Conservation (phyloP, 2,888 invertebrate species). For the Diarsia rubi region DNA sequence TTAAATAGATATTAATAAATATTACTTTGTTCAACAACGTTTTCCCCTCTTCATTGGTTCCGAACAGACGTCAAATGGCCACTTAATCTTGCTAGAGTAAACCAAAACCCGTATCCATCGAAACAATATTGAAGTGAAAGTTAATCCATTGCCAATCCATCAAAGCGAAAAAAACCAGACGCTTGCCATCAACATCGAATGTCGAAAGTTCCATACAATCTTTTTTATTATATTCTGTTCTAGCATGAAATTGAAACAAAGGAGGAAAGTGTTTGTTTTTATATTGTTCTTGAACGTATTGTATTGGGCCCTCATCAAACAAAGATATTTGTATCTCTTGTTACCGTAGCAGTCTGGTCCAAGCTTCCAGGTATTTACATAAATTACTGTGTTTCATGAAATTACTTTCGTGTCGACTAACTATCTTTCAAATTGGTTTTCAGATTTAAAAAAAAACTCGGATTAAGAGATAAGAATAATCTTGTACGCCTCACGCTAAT, state of each 20-base stretch:
- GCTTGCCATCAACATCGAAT: conserved; percentile 53
- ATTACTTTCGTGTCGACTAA: neutral
- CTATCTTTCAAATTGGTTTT: neutral
- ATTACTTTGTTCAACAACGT: conserved; percentile 23
- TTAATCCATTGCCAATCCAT: conserved; percentile 71
- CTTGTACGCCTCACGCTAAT: neutral
- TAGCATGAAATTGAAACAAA: conserved; percentile 50
- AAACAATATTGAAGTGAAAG: conserved; percentile 69
- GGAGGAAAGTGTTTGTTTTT: conserved; percentile 25
- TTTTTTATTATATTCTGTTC: conserved; percentile 38
- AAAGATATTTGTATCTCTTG: conserved; percentile 5
- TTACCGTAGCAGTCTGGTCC: neutral
- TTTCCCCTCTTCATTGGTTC: conserved; percentile 36
- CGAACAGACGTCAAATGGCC: conserved; percentile 59
- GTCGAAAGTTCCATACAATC: conserved; percentile 40
- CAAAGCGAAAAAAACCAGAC: conserved; percentile 66
- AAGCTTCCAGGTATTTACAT: neutral
- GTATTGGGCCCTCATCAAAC: conserved; percentile 4
- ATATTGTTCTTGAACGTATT: conserved; percentile 25
- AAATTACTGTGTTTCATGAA: neutral
- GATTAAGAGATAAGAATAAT: neutral
- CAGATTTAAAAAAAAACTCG: neutral
- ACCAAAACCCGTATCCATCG: conserved; percentile 63
- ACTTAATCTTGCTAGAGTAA: conserved; percentile 64
- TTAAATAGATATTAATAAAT: conserved; percentile 8